These are phyloP conservation scores for Amaurobius ferox DNA, from an alignment of 2,888 invertebrate species.

Conservation along the genomic window DNA sequence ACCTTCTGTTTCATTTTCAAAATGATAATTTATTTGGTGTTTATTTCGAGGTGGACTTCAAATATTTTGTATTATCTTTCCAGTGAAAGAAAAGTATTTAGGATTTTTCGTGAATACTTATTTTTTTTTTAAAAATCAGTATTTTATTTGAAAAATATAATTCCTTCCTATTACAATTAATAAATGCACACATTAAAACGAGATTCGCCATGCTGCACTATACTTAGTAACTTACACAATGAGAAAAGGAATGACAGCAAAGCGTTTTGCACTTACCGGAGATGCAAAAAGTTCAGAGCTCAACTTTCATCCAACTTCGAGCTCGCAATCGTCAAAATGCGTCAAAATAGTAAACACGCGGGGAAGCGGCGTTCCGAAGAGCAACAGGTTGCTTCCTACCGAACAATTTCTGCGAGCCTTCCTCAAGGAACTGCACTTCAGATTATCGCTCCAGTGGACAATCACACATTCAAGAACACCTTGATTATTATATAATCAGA, in stretches of 20 bases:
- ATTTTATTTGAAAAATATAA: no score
- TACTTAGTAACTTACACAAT: neutral
- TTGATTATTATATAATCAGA: constrained; percentile 6
- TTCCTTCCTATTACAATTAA: no score
- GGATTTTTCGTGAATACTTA: no score
- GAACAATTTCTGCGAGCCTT: neutral
- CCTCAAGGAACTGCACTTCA: neutral
- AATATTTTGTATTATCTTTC: no score
- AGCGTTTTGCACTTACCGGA: neutral
- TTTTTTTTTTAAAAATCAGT: no score
- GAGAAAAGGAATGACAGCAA: neutral
- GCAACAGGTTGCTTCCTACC: constrained; percentile 46
- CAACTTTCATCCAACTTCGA: constrained; percentile 15
- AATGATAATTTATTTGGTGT: no score
- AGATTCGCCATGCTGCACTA: no score
- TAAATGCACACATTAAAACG: no score
- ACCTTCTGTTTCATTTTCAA: no score
- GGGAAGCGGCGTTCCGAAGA: constrained; percentile 10
- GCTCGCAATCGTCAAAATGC: neutral
- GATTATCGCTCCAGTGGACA: constrained; percentile 7
- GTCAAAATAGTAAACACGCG: neutral
- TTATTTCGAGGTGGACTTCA: no score
- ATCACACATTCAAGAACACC: constrained; percentile 2
- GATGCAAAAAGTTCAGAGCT: neutral
- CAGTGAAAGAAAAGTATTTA: no score